These are phyloP conservation scores for Trichomycterus rosablanca DNA, from an alignment of 2,113 vertebrate species.

Conservation along the genomic window DNA sequence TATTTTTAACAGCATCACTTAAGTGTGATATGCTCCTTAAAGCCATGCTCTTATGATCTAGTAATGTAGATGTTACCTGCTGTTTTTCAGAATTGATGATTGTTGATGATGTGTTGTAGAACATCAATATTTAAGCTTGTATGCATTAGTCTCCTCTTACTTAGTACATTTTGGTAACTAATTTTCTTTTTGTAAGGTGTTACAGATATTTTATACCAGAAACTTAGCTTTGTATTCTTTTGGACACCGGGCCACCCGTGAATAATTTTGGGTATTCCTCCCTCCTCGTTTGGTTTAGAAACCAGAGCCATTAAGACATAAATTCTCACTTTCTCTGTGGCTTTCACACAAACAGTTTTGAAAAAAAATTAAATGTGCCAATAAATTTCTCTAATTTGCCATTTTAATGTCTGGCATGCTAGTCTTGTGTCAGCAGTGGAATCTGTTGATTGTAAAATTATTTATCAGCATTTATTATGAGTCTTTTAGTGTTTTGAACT, in stretches of 20 bases:
- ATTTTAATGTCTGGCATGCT: slow-evolving; percentile 12
- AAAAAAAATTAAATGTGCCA: background rate
- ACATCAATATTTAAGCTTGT: too few relatives aligned
- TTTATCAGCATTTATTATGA: slow-evolving; percentile 6
- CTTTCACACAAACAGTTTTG: background rate
- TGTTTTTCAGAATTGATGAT: too few relatives aligned
- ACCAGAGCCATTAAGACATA: background rate
- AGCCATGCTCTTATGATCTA: too few relatives aligned
- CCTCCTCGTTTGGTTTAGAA: background rate
- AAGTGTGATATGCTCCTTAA: too few relatives aligned
- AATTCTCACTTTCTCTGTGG: background rate
- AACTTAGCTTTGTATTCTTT: too few relatives aligned
- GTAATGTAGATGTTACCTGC: too few relatives aligned
- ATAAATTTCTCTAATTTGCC: slow-evolving; percentile 6
- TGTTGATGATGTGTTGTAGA: too few relatives aligned
- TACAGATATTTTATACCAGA: too few relatives aligned
- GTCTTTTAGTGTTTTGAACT: background rate
- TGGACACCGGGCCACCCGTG: background rate
- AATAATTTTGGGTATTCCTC: background rate
- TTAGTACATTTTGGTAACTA: too few relatives aligned
- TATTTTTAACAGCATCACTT: too few relatives aligned
- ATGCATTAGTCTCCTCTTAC: too few relatives aligned
- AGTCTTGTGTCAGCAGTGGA: background rate
- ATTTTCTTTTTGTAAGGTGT: too few relatives aligned
- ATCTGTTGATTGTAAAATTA: background rate